Evolutionary conservation across 1,140 invertebrate species (phyloP), one percentile per base, ranked within the genome.

Genomic region (Bombus breviceps): DNA sequence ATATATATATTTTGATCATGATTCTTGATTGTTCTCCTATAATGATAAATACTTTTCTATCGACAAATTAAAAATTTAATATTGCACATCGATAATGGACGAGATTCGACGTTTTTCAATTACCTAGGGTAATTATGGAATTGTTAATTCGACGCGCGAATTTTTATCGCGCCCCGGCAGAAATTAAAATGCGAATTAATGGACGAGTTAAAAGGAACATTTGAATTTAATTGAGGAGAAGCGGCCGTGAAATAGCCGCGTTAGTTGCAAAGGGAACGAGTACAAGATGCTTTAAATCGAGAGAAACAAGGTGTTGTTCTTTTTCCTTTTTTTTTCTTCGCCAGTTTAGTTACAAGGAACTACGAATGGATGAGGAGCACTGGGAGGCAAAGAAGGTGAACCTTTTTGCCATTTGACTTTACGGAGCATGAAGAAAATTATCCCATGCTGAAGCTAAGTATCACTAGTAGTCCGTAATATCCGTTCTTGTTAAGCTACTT

Each of bases 151-250:
- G 41, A 22, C 4, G 43, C 10, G 37, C 2, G 59, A 76, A 57
- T 59, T 77, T 77, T 77, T 28, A 43, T 71, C 18, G 8, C 13
- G 15, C n/a, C 28, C 3, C 37, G 22, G 22, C 15, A 12, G 64
- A n/a, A 57, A 84, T 84, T 62, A 62, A 84, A 84, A 34, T 77
- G 41, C 5, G 53, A 59, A 57, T 84, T 84, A 79, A 79, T 34
- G 62, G 1, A 15, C 32, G 37, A 73, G 73, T 62, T 53, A 39
- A 66, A 10, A 18, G 66, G 5, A 62, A 59, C 57, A 43, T 79
- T 73, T 37, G 66, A 13, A 43, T 68, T 73, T 81, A 81, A 85
- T 85, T 66, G 77, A 28, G 34, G 15, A 22, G 37, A 69, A 85
- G 57, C 41, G 9, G 37, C 41, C 5, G 37, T 47, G 71, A 74